Percentiles rank a stretch among this genome's conserved stretches.
These are phyloP conservation scores for Harpalus rufipes DNA, from an alignment of 2,888 invertebrate species.

Conservation along the genomic window DNA sequence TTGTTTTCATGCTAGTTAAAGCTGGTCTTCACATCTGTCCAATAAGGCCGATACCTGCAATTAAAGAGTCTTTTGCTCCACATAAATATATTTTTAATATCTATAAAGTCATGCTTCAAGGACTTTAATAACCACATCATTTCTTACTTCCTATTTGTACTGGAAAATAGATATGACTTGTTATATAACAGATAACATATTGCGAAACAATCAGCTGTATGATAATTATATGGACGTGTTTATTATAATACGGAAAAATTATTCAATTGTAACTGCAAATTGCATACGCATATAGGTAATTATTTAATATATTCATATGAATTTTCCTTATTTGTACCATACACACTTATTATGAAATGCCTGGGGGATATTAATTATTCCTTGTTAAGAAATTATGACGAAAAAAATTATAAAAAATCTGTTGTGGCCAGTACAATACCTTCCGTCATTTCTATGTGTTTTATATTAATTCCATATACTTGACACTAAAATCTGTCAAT, in stretches of 20 bases:
- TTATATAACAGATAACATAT: background rate
- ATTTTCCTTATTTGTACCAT: background rate
- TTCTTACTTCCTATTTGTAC: slow-evolving; percentile 33
- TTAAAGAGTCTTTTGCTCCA: slow-evolving; percentile 33
- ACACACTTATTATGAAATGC: background rate
- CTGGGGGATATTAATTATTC: background rate
- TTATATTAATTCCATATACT: no score
- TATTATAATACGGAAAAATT: background rate
- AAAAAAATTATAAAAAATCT: no score
- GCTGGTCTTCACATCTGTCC: slow-evolving; percentile 1
- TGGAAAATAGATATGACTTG: background rate
- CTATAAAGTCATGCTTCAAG: slow-evolving; percentile 21
- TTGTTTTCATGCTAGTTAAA: background rate
- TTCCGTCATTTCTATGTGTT: no score
- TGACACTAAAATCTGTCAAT: no score
- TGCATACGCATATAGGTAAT: background rate
- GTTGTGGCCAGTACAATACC: no score
- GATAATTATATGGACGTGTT: background rate
- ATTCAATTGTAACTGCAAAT: background rate
- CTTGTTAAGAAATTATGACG: no score
- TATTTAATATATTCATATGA: background rate
- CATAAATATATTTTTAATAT: slow-evolving; percentile 32
- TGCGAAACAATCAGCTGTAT: background rate
- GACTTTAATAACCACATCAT: slow-evolving; percentile 19
- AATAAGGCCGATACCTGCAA: slow-evolving; percentile 26